Evolutionary conservation across 2,797 vertebrate genomes (phyloP).

Genomic region (Sarcophilus harrisii): DNA sequence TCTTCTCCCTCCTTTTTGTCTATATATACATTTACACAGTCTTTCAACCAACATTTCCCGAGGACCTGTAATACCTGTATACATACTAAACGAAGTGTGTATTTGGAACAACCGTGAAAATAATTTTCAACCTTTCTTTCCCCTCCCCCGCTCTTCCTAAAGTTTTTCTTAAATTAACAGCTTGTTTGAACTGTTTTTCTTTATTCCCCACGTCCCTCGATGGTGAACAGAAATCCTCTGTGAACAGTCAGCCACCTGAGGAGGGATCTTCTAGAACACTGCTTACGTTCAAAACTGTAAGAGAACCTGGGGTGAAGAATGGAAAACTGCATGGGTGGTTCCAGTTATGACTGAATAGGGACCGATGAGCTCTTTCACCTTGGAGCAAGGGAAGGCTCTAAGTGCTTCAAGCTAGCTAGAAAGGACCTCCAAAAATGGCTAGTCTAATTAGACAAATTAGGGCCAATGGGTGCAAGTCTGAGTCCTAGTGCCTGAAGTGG

Average conservation of each 20-base stretch:
- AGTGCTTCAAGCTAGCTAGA: not conserved
- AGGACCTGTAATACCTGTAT: not conserved
- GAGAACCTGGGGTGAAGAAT: not conserved
- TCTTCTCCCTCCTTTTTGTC: not conserved
- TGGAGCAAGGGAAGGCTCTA: not conserved
- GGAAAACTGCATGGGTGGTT: not conserved
- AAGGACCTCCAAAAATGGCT: not conserved
- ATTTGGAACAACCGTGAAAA: not conserved
- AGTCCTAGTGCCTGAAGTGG: not conserved
- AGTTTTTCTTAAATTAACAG: not conserved
- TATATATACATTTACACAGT: not conserved
- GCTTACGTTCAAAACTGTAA: not conserved
- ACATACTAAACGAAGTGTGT: not conserved
- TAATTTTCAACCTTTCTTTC: not conserved
- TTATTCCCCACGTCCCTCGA: not conserved
- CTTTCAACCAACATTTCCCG: not conserved
- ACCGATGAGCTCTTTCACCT: not conserved
- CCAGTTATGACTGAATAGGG: not conserved
- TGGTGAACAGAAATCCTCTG: not conserved
- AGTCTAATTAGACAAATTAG: not conserved
- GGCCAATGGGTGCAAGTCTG: not conserved
- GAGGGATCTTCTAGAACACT: not conserved
- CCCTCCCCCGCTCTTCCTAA: not conserved
- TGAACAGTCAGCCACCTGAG: not conserved
- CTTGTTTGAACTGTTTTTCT: not conserved